Conservation (phyloP, 1,140 invertebrate species). For the Stegodyphus dumicola region DNA sequence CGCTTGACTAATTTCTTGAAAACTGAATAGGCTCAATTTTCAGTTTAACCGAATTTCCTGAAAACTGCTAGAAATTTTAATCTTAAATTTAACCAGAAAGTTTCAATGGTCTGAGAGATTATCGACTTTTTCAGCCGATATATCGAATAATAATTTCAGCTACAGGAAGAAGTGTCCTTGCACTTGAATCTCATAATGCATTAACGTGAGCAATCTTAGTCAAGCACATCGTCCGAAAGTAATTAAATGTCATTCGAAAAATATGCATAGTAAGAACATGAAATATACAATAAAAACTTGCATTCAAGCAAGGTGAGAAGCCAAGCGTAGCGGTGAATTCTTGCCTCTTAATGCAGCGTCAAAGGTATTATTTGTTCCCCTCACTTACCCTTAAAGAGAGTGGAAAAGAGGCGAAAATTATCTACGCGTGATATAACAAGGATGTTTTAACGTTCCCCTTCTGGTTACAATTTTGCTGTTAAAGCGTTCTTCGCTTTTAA, state of each 20-base stretch:
- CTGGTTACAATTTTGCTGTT: no score
- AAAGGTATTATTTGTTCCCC: conserved; percentile 22
- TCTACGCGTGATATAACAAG: conserved; percentile 27
- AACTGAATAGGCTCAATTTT: no score
- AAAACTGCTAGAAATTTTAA: no score
- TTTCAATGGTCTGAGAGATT: no score
- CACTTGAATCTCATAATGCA: neutral
- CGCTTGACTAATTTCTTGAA: no score
- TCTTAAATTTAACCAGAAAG: no score
- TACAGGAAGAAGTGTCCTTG: neutral
- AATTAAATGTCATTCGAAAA: conserved; percentile 20
- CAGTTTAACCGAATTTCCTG: no score
- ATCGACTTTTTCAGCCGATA: no score
- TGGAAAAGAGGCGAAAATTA: conserved; percentile 14
- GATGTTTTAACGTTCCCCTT: conserved; percentile 4
- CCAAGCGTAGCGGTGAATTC: neutral
- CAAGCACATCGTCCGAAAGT: conserved; percentile 7
- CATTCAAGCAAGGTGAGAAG: neutral
- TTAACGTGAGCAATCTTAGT: neutral
- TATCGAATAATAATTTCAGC: no score
- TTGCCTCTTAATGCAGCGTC: conserved; percentile 6
- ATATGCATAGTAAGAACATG: conserved; percentile 5
- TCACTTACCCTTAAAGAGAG: conserved; percentile 12
- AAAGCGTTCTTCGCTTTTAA: no score
- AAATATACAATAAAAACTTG: neutral